Evolutionary conservation across 2,113 vertebrate genomes (phyloP), one percentile per base, ranked within the genome.

Genomic region (Dascyllus trimaculatus): DNA sequence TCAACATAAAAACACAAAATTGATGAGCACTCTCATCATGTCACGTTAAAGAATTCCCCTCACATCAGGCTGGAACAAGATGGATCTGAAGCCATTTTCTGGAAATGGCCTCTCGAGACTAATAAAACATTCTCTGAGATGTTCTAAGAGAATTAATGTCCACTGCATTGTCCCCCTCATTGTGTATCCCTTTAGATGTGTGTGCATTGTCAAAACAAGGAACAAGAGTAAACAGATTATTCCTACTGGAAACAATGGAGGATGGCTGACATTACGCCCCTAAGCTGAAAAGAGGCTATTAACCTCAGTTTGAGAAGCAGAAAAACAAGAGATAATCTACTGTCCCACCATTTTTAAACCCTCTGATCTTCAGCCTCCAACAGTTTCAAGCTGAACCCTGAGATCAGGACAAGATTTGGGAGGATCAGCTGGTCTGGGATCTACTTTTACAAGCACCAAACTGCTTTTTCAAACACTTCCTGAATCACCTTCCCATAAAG

Each of bases 91-190:
- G 65, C 66, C 46, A 57, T 83, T 90, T 91, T 38, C 68, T 71
- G 63, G 82, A 77, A 90, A 71, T 43, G 7, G 68, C 62, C 89
- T 81, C 80, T 45, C 3, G 68, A 82, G 80, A 74, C 74, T 86
- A 88, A 89, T 86, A 84, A 83, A 68, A 73, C 73, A 17, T 87
- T 89, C 81, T 84, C 67, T 77, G 88, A 82, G 17, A 49, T 19
- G 7, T 46, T 46, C 59, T 32, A 77, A 38, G 62, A 75, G 84
- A 82, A 85, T 88, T 78, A 84, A 88, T 76, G 80, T 80, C 83
- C 85, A 46, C 59, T 19, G 65, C 61, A 48, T 76, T 48, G 67
- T 78, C 19, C 61, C 40, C 46, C 51, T 56, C 62, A 43, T 83
- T 57, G 52, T 67, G 82, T 71, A 51, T 70, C 51, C 24, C 18